Evolutionary conservation across 2,113 vertebrate genomes (phyloP), one percentile per base, ranked within the genome.

Genomic region (Prietella phreatophila): DNA sequence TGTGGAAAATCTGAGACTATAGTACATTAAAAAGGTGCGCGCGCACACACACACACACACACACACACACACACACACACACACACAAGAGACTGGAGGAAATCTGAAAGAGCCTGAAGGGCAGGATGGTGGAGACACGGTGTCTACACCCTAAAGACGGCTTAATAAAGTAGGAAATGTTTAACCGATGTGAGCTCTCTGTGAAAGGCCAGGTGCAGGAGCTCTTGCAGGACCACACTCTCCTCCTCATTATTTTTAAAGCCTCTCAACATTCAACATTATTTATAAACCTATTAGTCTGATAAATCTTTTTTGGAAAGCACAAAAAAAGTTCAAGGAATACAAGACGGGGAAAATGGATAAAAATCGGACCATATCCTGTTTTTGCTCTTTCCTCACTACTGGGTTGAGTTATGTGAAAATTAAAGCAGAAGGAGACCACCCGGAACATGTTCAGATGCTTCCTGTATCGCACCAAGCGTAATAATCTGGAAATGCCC

Each of bases 81-180:
- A 84, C 71, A 85, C 61, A 88, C 42, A 67, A 14, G 67, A 88
- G 86, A 88, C 86, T 82, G 83, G 27, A 89, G 56, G 81, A 87
- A 90, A 89, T 89, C 69, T 75, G 47, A 65, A 83, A 90, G 86
- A 60, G 91, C 90, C 89, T 90, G 86, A 90, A 91, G 87, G 89
- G 85, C 90, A 91, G 89, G 87, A 88, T 90, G 83, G 67, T 83
- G 90, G 89, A 92, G 91, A 91, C 88, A 90, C 79, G 83, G 71
- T 90, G 89, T 90, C 87, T 90, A 87, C 79, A 89, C 88, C 83
- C 81, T 90, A 90, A 91, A 90, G 88, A 88, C 85, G 84, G 83
- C 84, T 92, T 91, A 89, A 92, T 91, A 89, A 92, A 91, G 89
- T 83, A 80, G 89, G 90, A 91, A 92, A 93, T 91, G 90, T 89